phyloP scores from a whole-genome alignment of 23 tunicate species.

The Clavelina lepadiformis region DNA sequence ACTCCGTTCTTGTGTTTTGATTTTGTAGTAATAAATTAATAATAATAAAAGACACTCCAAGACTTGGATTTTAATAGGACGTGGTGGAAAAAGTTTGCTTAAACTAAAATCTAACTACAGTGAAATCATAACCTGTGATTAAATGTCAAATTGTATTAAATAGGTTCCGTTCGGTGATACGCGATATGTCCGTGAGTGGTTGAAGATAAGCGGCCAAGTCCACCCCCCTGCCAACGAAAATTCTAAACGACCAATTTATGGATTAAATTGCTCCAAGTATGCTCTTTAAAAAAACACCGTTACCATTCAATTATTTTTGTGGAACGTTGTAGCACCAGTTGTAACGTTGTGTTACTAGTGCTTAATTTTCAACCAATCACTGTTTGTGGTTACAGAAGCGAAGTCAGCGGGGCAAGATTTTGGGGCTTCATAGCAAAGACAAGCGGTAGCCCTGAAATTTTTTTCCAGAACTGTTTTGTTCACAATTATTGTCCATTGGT shows the following conservation, averaged over 20 bases:
- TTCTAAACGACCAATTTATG: slow-evolving; percentile 31
- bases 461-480: slow-evolving; percentile 46
- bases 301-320: no score
- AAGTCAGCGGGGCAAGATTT: slow-evolving; percentile 47
- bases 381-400: slow-evolving; percentile 43
- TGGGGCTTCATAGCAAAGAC: slow-evolving; percentile 57
- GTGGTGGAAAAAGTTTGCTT: no score
- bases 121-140: no score
- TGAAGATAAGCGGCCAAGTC: slow-evolving; percentile 41
- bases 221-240: slow-evolving; percentile 28
- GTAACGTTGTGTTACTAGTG: no score
- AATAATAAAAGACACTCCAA: no score
- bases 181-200: slow-evolving; percentile 45
- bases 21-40: no score
- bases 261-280: slow-evolving; percentile 36
- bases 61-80: no score
- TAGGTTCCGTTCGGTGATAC: slow-evolving; percentile 69
- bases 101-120: no score
- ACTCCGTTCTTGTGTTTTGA: no score
- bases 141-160: neutral
- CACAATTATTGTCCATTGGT: slow-evolving; percentile 48
- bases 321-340: no score
- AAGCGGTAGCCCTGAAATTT: slow-evolving; percentile 42
- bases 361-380: no score
- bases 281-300: no score